Base-by-base conservation (phyloP, 1,140 invertebrate genomes). In the Drosophila bifasciata region DNA sequence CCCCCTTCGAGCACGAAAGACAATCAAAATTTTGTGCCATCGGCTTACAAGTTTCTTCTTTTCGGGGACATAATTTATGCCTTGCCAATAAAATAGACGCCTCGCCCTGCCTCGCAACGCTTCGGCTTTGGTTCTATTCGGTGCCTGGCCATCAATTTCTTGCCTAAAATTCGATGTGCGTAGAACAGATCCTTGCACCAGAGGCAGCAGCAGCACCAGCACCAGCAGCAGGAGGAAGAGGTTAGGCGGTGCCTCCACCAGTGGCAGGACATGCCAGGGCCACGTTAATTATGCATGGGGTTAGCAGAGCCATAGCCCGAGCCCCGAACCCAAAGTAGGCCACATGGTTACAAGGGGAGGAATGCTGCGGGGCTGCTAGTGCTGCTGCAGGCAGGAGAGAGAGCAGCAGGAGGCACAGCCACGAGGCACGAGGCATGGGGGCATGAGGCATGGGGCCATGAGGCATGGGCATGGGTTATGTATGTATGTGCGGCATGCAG, bases 401-500 rank as follows among this genome's bases (percentile, higher is more conserved):
- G 28, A 32, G 28, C 8, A 9, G 9, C 28, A 32, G 9, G 28
- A 7, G 25, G 25, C 25, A 7, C 25, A 28, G 25, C 28, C 28
- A 28, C 8, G 25, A 8, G 25, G 7, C 25, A 28, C 25, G n/a
- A n/a, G n/a, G n/a, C n/a, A n/a, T n/a, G 39, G n/a, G 9, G 44
- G 28, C 51, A 39, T 51, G 50, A 3, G 7, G 36, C 7, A 36
- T 46, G 64, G 21, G n/a, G n/a, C n/a, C n/a, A n/a, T n/a, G n/a
- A n/a, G n/a, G 39, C 50, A 46, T 41, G 60, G 58, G 74, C 81
- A 86, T 80, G 81, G 80, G 80, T 86, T 86, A 86, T 86, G 83
- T 88, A 86, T 86, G 83, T 88, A 84, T 84, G 80, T 84, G 81
- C 81, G 81, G 81, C 83, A 79, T 85, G 80, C 80, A 85, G 81